Evolutionary conservation across 2,888 invertebrate species (phyloP), one percentile per base, ranked within the genome.

Genomic region (Salpingus planirostris): DNA sequence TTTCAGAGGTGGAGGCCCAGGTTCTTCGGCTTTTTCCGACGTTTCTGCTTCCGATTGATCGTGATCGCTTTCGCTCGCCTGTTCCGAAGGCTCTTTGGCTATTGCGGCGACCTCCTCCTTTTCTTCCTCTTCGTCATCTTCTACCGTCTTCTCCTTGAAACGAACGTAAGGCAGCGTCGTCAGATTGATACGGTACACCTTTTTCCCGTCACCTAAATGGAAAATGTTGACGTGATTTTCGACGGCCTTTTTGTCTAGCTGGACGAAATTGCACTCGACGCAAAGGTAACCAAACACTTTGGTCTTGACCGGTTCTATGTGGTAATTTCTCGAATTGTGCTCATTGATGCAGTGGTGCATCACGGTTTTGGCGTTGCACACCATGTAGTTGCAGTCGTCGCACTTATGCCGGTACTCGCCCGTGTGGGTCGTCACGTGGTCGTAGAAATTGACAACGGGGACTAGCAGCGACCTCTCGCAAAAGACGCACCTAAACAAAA

Each of bases 351-450:
- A 48, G 37, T 60, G 59, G 1, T 36, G 27, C 8, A 51, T 42
- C 13, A 62, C 34, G 3, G 54, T 45, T 38, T 60, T 60, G 6
- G 33, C 36, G 11, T 45, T 52, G 10, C 50, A 46, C 11, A 55
- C 48, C 5, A 40, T 40, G 40, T 47, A 57, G 31, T 59, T 46
- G 44, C 87, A 88, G 26, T 65, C 62, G 1, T 70, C 69, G 57
- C 87, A 88, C 12, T 66, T 58, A 38, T 74, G 77, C 31, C 78
- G 69, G 46, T 77, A 82, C 61, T 89, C 88, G 0, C 88, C 88
- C 0, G 87, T 88, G 38, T 89, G 89, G 26, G 65, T 70, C 5
- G 18, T 74, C 22, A 84, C 68, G 51, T 89, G 88, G 55, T 84
- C 81, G 50, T 78, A 80, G 54, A 82, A 81, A 3, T 59, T 54